These are phyloP conservation scores for Sardinella longiceps DNA, from an alignment of 2,797 vertebrate genomes.

Conservation along the genomic window DNA sequence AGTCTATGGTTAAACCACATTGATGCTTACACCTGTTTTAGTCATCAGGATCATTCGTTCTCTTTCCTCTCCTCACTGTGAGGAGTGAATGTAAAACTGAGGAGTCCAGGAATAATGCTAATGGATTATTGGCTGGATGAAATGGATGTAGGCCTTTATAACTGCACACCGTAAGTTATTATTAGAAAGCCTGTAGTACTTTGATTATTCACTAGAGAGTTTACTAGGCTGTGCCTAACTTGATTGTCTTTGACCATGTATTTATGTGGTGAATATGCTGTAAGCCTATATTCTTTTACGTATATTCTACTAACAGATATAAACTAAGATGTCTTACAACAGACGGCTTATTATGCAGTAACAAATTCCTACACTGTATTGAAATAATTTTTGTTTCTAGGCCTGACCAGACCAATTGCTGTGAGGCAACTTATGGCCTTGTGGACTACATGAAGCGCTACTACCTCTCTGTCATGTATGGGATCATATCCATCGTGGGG, in stretches of 20 bases:
- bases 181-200: neutral
- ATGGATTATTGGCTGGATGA: too few species aligned
- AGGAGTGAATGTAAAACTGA: neutral
- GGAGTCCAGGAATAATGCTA: neutral
- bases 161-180: neutral
- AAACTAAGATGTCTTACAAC: neutral
- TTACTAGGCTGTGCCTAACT: neutral
- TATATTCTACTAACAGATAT: neutral
- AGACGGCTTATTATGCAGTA: too few species aligned
- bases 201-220: neutral
- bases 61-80: neutral
- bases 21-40: neutral
- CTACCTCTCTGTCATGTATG: slow-evolving; percentile 78
- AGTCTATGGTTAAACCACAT: neutral
- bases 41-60: neutral
- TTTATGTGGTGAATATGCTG: neutral
- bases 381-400: neutral
- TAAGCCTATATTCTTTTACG: neutral
- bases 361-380: neutral
- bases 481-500: slow-evolving; percentile 74
- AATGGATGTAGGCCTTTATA: neutral
- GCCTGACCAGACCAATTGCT: too few species aligned
- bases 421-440: slow-evolving; percentile 23
- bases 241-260: neutral
- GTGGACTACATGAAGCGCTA: slow-evolving; percentile 64